Conservation (phyloP, 2,113 vertebrate species). For the Formicarius rufipectus region DNA sequence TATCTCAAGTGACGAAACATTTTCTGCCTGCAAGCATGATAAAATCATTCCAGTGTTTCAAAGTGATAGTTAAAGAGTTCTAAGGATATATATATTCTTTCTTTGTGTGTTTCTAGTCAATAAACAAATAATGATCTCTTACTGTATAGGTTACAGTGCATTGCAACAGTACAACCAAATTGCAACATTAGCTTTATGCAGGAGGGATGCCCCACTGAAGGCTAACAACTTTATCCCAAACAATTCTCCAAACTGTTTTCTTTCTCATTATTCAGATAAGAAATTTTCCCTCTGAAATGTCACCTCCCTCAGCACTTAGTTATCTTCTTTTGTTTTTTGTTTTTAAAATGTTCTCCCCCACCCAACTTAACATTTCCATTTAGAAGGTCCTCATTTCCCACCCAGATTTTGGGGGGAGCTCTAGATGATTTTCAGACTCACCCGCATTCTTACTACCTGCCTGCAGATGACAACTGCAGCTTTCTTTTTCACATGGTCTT, state of each 20-base stretch:
- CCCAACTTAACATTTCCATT: background rate
- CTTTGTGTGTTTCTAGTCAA: background rate
- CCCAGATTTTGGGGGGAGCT: background rate
- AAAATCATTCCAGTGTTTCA: conserved; percentile 17
- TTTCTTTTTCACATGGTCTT: background rate
- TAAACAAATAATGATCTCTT: background rate
- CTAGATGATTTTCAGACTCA: background rate
- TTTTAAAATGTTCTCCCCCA: too few species aligned
- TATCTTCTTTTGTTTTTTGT: fast-evolving
- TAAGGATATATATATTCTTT: background rate
- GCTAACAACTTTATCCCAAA: background rate
- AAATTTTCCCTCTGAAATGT: background rate
- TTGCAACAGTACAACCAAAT: background rate
- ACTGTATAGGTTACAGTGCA: background rate
- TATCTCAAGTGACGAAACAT: background rate
- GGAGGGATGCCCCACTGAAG: background rate
- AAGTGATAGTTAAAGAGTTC: conserved; percentile 13
- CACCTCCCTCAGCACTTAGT: background rate
- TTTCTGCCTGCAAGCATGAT: background rate
- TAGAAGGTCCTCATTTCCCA: background rate
- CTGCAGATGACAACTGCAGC: background rate
- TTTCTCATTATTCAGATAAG: background rate
- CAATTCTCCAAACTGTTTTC: background rate
- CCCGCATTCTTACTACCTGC: background rate
- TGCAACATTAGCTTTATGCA: background rate